Evolutionary conservation across 1,140 invertebrate genomes (phyloP), one percentile per base, ranked within the genome.

Genomic region (Pristionchus pacificus): DNA sequence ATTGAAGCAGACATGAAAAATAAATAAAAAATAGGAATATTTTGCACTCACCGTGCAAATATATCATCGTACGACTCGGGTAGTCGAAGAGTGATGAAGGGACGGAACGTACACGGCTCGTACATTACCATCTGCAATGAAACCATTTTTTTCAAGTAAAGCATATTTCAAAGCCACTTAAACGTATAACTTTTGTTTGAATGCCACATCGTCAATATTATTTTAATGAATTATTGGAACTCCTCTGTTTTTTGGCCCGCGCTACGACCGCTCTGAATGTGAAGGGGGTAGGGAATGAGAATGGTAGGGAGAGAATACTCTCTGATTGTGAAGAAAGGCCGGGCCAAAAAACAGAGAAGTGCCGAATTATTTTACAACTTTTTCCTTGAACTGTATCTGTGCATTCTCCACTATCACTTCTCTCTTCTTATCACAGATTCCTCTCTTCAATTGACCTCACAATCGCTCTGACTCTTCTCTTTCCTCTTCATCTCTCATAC

Each of bases 1-100:
- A 49, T 49, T 49, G 38, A 19, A 10, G 38, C 38, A 49, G 38
- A 10, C 38, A 49, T 6, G 6, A 6, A 19, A 19, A 19, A 10
- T 49, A 49, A 19, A 6, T 19, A 6, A 49, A 49, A 49, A 6
- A 6, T 19, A 49, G 38, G 6, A 6, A 49, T 10, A 49, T 60
- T 55, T 27, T 62, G 33, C 60, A 68, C 67, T 25, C 60, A 65
- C 60, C 65, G 62, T 24, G 66, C 15, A 58, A 73, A 73, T 10
- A 73, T 60, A 2, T 64, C 61, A n/a, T 73, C 71, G 66, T 72
- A 73, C 1, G 25, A 27, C 1, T 49, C 30, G 15, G 71, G 71
- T 6, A 57, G 55, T 0, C 14, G 3, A 2, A 73, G 71, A 1
- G 68, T 58, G 2, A 10, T 55, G 2, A 58, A 33, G 2, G 61